Evolutionary conservation across 2,797 vertebrate genomes (phyloP), one percentile per base, ranked within the genome.

Genomic region (Cirrhinus mrigala): DNA sequence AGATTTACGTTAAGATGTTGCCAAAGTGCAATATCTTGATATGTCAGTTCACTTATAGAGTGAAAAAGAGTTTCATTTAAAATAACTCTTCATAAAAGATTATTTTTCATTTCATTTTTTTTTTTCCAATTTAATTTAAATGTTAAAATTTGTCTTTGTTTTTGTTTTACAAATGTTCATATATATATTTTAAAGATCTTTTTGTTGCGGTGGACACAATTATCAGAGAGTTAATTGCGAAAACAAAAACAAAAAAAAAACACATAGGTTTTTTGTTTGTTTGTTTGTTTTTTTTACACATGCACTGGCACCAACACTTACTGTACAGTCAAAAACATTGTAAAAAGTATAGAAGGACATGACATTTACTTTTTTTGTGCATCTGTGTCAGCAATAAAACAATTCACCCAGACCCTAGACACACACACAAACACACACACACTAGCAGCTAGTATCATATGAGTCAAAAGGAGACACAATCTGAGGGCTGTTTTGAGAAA

Each of bases 401-500:
- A 54, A 48, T 24, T 62, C 6, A 10, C 52, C 40, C 33, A 2
- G 10, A 0, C 18, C 20, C 1, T 33, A 68, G 27, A 24, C 33
- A 33, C 33, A 75, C 24, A 15, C 29, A 68, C 37, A 24, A n/a
- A n/a, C 40, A 60, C 6, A 60, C 71, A 66, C 46, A 81, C 54
- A 48, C 66, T 37, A 33, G 20, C 40, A 87, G 46, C 37, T 8
- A 75, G 66, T 27, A 62, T 82, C 44, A 81, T 15, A 33, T 18
- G 0, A 84, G 64, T 54, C 27, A 6, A 33, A 50, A 3, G 20
- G 60, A 84, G 27, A 48, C 56, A 77, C 14, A 71, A 85, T 82
- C 85, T 87, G 77, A 82, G 85, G 85, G 84, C 86, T 88, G 84
- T 87, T 85, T 89, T 89, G 52, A 84, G 81, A 89, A 87, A 82